Evolutionary conservation across 1,140 invertebrate species (phyloP), one percentile per base, ranked within the genome.

Genomic region (Monochamus saltuarius): DNA sequence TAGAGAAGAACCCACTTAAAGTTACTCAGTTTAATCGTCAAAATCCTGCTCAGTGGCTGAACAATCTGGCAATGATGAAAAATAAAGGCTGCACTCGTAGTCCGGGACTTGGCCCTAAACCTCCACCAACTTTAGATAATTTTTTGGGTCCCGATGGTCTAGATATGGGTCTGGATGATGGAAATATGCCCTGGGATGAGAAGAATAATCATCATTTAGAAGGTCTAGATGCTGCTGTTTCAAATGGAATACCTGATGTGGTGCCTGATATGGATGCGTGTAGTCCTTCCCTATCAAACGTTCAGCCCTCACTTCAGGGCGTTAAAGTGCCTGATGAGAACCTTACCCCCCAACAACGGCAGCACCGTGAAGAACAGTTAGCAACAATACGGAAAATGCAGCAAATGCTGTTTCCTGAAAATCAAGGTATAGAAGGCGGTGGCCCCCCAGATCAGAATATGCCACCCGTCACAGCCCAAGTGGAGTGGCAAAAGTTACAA

Each of bases 301-400:
- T 83, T 63, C 81, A 84, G 59, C 82, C 83, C 70, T 84, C 84
- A 34, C 71, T 86, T 39, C 84, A 85, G 81, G 89, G 89, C 71
- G 90, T 93, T 9, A 94, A 95, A 84, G 89, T 95, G 69, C 94
- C 94, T 59, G 94, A 98, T 81, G 95, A 97, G 81, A 95, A 97
- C 79, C 81, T 98, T 63, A 99, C 95, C 53, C 94, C 95, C 19
- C 92, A 97, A 77, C 95, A 99, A 77, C 84, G 93, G 51, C 92
- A 95, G 56, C 92, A 95, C 71, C 82, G 95, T 54, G 94, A 96
- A 78, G 92, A 94, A 74, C 90, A 95, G 68, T 80, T 98, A 19
- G 94, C 94, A 4, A 94, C 89, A 38, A 83, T 98, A 59, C 83
- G 91, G 51, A 95, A 95, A 81, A 93, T 98, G 85, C 90, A 95